Conservation (phyloP, 92 coral and sea anemone species). For the Phymanthus crucifer region DNA sequence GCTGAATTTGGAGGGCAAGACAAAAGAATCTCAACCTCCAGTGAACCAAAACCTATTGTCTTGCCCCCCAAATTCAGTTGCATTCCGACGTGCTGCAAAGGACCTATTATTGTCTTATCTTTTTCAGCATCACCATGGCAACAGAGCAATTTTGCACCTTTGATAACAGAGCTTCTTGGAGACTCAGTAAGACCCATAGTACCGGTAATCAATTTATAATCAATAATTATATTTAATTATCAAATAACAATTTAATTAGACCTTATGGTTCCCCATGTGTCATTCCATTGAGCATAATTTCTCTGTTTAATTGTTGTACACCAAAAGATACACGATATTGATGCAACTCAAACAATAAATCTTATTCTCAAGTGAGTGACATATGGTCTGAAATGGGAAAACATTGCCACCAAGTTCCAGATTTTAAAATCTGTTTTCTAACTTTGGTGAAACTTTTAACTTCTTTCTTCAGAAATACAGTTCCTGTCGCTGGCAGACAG, state of each 20-base stretch:
- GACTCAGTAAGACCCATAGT: background rate
- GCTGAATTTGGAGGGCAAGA: no score
- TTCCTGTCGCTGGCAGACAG: slow-evolving; percentile 17
- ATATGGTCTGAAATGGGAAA: background rate
- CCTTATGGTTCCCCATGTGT: no score
- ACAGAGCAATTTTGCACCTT: slow-evolving; percentile 18
- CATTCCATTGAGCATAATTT: no score
- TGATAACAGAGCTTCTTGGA: slow-evolving; percentile 39
- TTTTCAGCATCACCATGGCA: slow-evolving; percentile 52
- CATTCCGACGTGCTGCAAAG: no score
- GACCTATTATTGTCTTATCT: background rate
- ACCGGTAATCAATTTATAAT: background rate
- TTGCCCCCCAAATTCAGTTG: no score
- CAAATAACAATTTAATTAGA: no score
- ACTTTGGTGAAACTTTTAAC: no score
- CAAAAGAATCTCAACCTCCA: no score
- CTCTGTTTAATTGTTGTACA: no score
- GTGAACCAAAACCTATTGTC: no score
- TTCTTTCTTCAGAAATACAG: slow-evolving; percentile 3
- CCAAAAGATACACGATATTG: no score
- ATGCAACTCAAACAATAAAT: no score
- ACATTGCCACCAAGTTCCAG: background rate
- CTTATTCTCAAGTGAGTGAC: background rate
- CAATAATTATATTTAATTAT: background rate
- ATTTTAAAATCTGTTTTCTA: background rate